A percentile compares a stretch with the other conserved stretches of the same genome.
Conservation (phyloP, 2,888 invertebrate species). For the Melanotus villosus region DNA sequence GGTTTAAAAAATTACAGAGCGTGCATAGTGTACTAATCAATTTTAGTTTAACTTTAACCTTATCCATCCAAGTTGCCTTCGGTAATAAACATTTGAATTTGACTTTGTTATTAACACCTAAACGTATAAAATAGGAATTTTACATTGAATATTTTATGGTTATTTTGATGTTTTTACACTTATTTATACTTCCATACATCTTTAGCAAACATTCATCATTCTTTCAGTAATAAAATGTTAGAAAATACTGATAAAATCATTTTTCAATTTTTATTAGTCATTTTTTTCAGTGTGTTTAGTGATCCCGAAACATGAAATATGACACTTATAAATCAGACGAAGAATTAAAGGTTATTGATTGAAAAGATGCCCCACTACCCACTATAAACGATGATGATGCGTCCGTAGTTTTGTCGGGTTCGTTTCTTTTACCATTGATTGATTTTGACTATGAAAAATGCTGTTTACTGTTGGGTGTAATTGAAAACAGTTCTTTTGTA, state of each 20-base stretch:
- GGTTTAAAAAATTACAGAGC: no score
- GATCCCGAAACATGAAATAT: slow-evolving; percentile 24
- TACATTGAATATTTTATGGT: slow-evolving; percentile 10
- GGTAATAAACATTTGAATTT: no score
- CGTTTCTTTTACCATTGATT: slow-evolving; percentile 6
- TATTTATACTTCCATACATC: slow-evolving; percentile 2
- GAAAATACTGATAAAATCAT: slow-evolving; percentile 16
- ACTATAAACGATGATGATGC: slow-evolving; percentile 19
- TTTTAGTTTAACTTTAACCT: no score
- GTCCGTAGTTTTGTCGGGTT: background rate
- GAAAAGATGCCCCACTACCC: slow-evolving; percentile 1
- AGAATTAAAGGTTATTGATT: slow-evolving; percentile 24
- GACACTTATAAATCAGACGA: slow-evolving; percentile 2
- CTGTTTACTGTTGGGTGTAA: slow-evolving; percentile 20
- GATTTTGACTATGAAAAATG: slow-evolving; percentile 4
- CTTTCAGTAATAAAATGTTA: slow-evolving; percentile 13
- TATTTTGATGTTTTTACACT: background rate
- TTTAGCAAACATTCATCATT: background rate
- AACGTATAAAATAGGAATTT: no score
- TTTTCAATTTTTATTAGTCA: slow-evolving; percentile 26
- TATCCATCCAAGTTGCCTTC: no score
- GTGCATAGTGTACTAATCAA: no score
- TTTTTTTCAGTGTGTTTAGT: slow-evolving; percentile 13
- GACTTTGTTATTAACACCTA: no score
- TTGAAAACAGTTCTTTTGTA: slow-evolving; percentile 11